phyloP scores from a whole-genome alignment of 2,888 invertebrate species.

The Parascotia fuliginaria region DNA sequence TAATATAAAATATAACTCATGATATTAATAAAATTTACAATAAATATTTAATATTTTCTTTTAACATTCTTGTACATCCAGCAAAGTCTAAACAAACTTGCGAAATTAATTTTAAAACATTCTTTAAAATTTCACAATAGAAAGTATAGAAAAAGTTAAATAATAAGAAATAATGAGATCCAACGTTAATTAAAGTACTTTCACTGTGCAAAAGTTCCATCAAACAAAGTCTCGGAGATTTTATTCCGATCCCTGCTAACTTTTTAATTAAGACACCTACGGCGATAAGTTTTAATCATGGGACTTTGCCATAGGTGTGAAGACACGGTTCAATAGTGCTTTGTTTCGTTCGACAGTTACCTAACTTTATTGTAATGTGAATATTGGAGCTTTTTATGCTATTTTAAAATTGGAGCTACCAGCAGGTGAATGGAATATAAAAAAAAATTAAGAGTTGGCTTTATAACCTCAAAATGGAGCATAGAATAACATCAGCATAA shows the following conservation, averaged over 20 bases:
- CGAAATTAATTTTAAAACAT: slow-evolving; percentile 14
- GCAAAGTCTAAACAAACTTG: background rate
- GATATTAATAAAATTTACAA: no score
- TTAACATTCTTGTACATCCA: background rate
- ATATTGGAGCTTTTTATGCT: background rate
- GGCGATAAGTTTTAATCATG: slow-evolving; percentile 29
- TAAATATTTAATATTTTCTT: slow-evolving; percentile 4
- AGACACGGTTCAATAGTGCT: background rate
- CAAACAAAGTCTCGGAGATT: slow-evolving; percentile 44
- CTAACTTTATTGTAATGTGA: no score
- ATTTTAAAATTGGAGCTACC: no score
- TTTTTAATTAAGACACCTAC: slow-evolving; percentile 52
- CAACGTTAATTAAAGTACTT: slow-evolving; percentile 53
- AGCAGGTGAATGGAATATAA: no score
- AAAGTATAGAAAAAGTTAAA: slow-evolving; percentile 34
- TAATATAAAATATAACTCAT: no score
- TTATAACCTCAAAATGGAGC: no score
- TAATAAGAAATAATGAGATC: slow-evolving; percentile 55
- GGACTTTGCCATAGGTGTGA: slow-evolving; percentile 19
- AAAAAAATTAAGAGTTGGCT: no score
- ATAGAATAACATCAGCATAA: no score
- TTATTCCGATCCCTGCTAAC: slow-evolving; percentile 46
- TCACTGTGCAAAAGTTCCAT: slow-evolving; percentile 40
- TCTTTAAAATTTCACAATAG: slow-evolving; percentile 10
- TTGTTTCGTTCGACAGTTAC: background rate